Percentiles rank a stretch among this genome's conserved stretches.
phyloP scores from a whole-genome alignment of 2,113 vertebrate species.

The Apteryx owenii region DNA sequence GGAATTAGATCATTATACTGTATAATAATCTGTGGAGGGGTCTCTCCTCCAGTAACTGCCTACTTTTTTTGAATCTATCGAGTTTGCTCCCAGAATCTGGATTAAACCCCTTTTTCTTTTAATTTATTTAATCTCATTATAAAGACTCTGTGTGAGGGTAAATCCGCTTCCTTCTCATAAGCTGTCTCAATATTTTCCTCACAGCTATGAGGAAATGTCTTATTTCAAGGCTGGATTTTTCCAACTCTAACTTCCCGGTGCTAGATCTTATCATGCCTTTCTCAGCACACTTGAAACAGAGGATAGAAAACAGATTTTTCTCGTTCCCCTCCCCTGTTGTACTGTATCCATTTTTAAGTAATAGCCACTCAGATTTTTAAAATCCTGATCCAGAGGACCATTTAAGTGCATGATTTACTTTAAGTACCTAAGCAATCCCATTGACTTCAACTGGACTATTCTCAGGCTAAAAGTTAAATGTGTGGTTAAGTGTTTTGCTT shows the following conservation, averaged over 20 bases:
- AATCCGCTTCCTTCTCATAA: background rate
- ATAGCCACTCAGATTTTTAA: constrained; percentile 24
- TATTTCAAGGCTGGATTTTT: constrained; percentile 49
- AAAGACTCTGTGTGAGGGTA: constrained; percentile 4
- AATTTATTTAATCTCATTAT: background rate
- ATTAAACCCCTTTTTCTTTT: background rate
- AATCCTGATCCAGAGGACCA: background rate
- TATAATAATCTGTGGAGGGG: background rate
- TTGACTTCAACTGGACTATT: background rate
- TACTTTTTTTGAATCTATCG: background rate
- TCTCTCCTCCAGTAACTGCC: background rate
- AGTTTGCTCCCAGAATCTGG: background rate
- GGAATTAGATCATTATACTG: background rate
- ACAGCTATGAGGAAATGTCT: constrained; percentile 31
- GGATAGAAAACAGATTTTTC: constrained; percentile 34
- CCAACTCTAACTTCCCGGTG: background rate
- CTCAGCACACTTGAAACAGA: background rate
- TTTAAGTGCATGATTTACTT: constrained; percentile 26
- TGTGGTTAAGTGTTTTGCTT: background rate
- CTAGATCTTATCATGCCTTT: constrained; percentile 34
- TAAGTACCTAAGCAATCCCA: background rate
- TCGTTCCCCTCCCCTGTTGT: background rate
- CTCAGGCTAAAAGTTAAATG: constrained; percentile 44
- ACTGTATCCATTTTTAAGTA: background rate
- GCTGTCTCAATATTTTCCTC: constrained; percentile 29